phyloP scores from a whole-genome alignment of 2,113 vertebrate species.

The Marcusenius ussheri region DNA sequence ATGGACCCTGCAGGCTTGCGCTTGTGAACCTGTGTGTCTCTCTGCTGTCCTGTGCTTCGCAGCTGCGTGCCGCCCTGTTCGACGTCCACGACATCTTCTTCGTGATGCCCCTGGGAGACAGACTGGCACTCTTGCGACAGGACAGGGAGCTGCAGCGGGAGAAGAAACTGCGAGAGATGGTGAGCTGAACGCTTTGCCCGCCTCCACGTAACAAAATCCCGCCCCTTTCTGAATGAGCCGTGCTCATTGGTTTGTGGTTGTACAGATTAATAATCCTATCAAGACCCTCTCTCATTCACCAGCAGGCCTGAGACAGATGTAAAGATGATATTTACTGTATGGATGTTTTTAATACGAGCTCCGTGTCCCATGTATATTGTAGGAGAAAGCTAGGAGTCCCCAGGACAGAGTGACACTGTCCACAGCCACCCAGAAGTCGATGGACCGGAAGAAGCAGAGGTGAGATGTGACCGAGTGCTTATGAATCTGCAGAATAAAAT shows the following conservation, averaged over 20 bases:
- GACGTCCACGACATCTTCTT: conserved; percentile 92
- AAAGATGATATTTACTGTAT: not conserved
- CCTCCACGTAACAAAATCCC: not conserved
- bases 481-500: not conserved
- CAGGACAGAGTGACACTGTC: conserved; percentile 72
- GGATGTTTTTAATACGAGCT: not conserved
- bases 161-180: conserved; percentile 87
- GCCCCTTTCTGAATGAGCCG: not conserved
- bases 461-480: conserved; percentile 33
- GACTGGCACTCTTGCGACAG: conserved; percentile 74
- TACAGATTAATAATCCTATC: not conserved
- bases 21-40: not conserved
- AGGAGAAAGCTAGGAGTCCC: conserved; percentile 81
- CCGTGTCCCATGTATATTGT: conserved; percentile 8
- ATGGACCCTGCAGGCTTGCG: not conserved
- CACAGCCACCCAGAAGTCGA: conserved; percentile 84
- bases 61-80: conserved; percentile 82
- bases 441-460: conserved; percentile 87
- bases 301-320: not conserved
- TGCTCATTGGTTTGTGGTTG: not conserved
- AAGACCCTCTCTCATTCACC: not conserved
- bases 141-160: conserved; percentile 82
- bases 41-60: not conserved
- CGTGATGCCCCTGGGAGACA: conserved; percentile 66
- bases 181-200: conserved; percentile 37